phyloP scores from a whole-genome alignment of 53 echinoderm and acorn worm species.

The Zoroaster sp. region DNA sequence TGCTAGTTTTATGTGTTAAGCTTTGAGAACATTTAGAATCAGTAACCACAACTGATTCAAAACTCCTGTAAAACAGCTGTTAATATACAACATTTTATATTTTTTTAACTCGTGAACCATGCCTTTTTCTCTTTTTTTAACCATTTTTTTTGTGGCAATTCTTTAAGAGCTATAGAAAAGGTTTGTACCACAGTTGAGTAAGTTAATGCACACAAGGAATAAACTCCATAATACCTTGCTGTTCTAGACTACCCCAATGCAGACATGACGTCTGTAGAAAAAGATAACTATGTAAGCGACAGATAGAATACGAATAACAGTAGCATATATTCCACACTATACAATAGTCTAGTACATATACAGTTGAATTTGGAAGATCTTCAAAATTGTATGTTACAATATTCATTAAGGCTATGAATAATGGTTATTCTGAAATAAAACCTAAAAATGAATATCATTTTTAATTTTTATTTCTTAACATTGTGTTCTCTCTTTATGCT shows the following conservation, averaged over 20 bases:
- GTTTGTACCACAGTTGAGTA: background rate
- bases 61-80: background rate
- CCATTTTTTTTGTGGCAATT: too few relatives aligned
- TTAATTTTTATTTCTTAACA: background rate
- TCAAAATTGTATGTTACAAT: conserved; percentile 45
- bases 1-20: background rate
- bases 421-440: conserved; percentile 34
- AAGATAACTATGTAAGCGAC: background rate
- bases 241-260: conserved; percentile 29
- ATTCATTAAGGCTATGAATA: conserved; percentile 52
- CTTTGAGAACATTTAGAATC: background rate
- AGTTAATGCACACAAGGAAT: background rate
- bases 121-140: background rate
- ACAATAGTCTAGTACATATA: conserved; percentile 52
- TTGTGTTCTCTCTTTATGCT: background rate
- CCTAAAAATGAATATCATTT: background rate
- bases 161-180: background rate
- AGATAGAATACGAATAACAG: background rate
- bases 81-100: background rate
- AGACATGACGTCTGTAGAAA: background rate
- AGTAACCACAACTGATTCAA: background rate
- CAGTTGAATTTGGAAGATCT: conserved; percentile 51
- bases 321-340: conserved; percentile 27
- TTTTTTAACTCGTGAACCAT: background rate
- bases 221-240: background rate